Percentiles rank a stretch among this genome's conserved stretches.
Evolutionary conservation across 1,140 invertebrate species (phyloP).

Genomic region (Diorhabda carinulata): DNA sequence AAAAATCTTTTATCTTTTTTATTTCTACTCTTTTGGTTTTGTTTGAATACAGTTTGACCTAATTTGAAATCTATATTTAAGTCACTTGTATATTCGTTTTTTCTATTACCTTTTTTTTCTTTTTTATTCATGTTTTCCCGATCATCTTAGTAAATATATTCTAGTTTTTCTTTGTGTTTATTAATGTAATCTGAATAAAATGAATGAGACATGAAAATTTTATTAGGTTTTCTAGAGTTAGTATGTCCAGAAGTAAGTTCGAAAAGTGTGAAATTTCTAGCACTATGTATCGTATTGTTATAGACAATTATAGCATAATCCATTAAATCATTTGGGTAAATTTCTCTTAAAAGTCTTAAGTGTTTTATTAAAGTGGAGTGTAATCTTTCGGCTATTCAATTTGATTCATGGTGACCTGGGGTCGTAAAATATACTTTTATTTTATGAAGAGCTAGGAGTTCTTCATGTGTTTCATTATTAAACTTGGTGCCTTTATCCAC

Average conservation of each 20-base stretch:
- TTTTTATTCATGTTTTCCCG: neutral
- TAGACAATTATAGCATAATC: constrained; percentile 19
- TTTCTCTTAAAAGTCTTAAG: constrained; percentile 8
- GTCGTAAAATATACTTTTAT: constrained; percentile 24
- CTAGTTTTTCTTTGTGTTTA: constrained; percentile 13
- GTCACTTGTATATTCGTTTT: constrained; percentile 9
- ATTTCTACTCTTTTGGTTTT: constrained; percentile 1
- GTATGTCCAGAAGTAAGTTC: constrained; percentile 9
- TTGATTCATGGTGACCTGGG: constrained; percentile 17
- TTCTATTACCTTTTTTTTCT: neutral
- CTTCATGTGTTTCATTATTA: constrained; percentile 17
- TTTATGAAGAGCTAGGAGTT: constrained; percentile 23
- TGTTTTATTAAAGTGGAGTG: constrained; percentile 25
- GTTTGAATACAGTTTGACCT: neutral
- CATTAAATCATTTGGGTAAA: constrained; percentile 17
- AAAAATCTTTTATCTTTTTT: constrained; percentile 6
- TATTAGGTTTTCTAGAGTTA: neutral
- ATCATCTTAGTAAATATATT: neutral
- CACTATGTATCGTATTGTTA: constrained; percentile 9
- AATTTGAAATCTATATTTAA: constrained; percentile 13
- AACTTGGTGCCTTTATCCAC: constrained; percentile 22
- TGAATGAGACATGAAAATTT: neutral
- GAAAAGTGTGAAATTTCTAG: constrained; percentile 9
- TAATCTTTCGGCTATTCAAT: constrained; percentile 19
- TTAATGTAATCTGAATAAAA: constrained; percentile 10